phyloP scores from a whole-genome alignment of 1,140 invertebrate species.

The Ladona fulva region DNA sequence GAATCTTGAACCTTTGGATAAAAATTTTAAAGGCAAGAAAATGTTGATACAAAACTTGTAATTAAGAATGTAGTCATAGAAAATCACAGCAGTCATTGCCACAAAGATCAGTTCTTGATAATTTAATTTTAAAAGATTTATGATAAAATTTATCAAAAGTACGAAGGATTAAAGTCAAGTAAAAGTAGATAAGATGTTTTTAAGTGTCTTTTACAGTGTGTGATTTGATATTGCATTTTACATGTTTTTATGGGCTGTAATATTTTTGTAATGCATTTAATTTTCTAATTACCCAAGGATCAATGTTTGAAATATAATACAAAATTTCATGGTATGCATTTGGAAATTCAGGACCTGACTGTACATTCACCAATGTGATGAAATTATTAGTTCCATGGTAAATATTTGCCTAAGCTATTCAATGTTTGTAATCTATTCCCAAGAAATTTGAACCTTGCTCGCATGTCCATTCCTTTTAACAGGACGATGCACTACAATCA shows the following conservation, averaged over 20 bases:
- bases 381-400: neutral
- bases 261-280: conserved; percentile 8
- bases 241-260: conserved; percentile 1
- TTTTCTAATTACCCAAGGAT: neutral
- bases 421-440: neutral
- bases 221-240: conserved; percentile 5
- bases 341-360: neutral
- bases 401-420: neutral
- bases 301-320: neutral
- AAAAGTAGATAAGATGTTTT: conserved; percentile 1
- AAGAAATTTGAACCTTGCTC: neutral
- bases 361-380: neutral
- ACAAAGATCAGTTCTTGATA: no score
- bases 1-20: no score
- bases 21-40: no score
- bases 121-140: no score
- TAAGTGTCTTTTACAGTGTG: conserved; percentile 1
- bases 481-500: neutral
- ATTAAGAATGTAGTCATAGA: no score
- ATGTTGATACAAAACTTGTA: no score
- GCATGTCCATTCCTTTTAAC: neutral
- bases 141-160: no score
- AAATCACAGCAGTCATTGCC: no score
- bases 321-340: neutral
- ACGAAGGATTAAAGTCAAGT: neutral